Conservation (phyloP, 2,888 invertebrate genomes). For the Ormyrus nitidulus region DNA sequence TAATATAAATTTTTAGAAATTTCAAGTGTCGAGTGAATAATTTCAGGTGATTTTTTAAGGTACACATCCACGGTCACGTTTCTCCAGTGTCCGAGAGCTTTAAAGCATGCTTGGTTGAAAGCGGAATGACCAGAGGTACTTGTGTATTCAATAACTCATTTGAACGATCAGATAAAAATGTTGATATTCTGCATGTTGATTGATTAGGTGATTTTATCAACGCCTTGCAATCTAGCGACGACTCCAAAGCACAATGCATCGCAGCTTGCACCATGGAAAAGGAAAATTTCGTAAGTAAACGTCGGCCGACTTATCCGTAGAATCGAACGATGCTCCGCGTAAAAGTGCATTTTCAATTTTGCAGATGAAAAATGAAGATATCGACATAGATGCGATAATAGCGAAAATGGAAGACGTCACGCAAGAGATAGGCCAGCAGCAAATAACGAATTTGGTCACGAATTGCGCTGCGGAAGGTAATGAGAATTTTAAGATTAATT, state of each 20-base stretch:
- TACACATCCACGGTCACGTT: slow-evolving; percentile 25
- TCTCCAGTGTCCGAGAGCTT: slow-evolving; percentile 55
- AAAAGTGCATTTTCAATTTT: neutral
- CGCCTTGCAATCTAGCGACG: slow-evolving; percentile 38
- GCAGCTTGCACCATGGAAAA: slow-evolving; percentile 55
- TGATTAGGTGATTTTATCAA: slow-evolving; percentile 46
- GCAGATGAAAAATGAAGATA: slow-evolving; percentile 44
- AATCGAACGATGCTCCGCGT: neutral
- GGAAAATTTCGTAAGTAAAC: slow-evolving; percentile 47
- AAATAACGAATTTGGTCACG: slow-evolving; percentile 45
- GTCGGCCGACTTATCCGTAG: neutral
- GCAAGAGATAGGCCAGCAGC: slow-evolving; percentile 47
- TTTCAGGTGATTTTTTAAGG: slow-evolving; percentile 1
- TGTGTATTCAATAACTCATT: neutral
- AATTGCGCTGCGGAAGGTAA: slow-evolving; percentile 45
- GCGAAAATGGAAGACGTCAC: slow-evolving; percentile 54
- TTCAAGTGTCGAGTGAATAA: neutral
- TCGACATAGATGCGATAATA: slow-evolving; percentile 48
- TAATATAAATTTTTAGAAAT: neutral
- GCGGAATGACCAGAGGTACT: slow-evolving; percentile 44
- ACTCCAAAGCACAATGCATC: slow-evolving; percentile 48
- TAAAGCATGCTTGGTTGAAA: slow-evolving; percentile 47
- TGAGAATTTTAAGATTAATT: neutral
- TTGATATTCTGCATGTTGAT: neutral
- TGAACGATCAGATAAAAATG: neutral